Conservation (phyloP, 2,888 invertebrate genomes). For the Eupithecia inturbata region DNA sequence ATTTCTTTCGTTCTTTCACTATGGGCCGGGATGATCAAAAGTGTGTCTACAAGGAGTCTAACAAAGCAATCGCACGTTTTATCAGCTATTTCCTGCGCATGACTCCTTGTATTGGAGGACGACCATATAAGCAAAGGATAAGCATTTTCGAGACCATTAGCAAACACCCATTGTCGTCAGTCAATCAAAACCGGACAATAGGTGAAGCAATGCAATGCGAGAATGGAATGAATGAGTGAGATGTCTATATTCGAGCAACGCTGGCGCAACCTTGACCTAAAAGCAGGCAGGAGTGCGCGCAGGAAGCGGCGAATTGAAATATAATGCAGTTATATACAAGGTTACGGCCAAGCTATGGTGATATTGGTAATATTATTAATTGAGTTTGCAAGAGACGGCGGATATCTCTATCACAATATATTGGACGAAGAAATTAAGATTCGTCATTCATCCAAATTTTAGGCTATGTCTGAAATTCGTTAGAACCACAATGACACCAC, state of each 20-base stretch:
- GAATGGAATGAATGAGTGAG: constrained; percentile 30
- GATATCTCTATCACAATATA: neutral
- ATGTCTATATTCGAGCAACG: constrained; percentile 36
- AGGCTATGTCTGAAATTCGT: neutral
- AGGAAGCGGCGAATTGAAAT: constrained; percentile 34
- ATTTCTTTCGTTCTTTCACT: neutral
- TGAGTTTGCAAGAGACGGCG: neutral
- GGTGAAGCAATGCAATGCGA: constrained; percentile 31
- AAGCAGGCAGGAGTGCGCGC: constrained; percentile 33
- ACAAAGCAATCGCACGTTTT: neutral
- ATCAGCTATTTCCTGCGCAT: constrained; percentile 1
- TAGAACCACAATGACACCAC: neutral
- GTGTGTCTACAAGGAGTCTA: neutral
- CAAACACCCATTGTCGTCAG: neutral
- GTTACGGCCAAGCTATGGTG: constrained; percentile 29
- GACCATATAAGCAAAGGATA: neutral
- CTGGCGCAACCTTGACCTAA: constrained; percentile 41
- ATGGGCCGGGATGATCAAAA: neutral
- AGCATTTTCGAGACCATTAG: constrained; percentile 1
- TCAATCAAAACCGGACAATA: neutral
- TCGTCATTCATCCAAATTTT: neutral
- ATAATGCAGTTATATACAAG: constrained; percentile 26
- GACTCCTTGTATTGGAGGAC: neutral
- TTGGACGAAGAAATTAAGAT: neutral
- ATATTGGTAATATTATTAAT: neutral